Base-by-base conservation (phyloP, 2,797 vertebrate species). In the Tragopan temminckii region DNA sequence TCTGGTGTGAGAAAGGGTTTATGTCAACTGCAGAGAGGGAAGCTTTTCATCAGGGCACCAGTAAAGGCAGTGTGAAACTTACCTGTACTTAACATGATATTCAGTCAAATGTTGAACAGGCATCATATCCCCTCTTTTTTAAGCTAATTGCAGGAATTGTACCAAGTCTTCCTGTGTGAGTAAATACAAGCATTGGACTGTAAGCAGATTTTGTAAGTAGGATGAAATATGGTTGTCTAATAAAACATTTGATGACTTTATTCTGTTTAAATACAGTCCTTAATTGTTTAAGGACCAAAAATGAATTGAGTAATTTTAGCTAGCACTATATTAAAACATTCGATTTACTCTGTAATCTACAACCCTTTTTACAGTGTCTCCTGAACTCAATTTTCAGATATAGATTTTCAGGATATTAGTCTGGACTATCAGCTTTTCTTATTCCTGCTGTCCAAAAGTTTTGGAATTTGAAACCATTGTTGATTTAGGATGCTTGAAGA, bases 291-390 rank as follows among this genome's bases (percentile, higher is more conserved):
- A 94, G 64, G 71, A 55, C n/a, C 13, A 72, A 46, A 85, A 84
- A 31, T 29, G 13, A 58, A 45, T n/a, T 2, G 6, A 48, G n/a
- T 75, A 62, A 31, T 80, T 77, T 63, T 18, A 88, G 35, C 45
- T 90, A 52, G 58, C 68, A 79, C 63, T 70, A 66, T 82, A 91
- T 89, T 89, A 81, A 75, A 91, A 71, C 83, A 5, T n/a, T 66
- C 16, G 21, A 55, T 40, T 64, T 80, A 38, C 85, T 84, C 59
- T 67, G 6, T 85, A 89, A 77, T 43, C 81, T 85, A 24, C 31
- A 86, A 40, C 21, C 36, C 1, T 63, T 83, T 38, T 57, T 50
- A 17, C 38, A n/a, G 19, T 88, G 48, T 66, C 29, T 64, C 77
- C 27, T 43, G 29, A 79, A 31, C 55, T 96, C 2, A 50, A 25